phyloP scores from a whole-genome alignment of 2,888 invertebrate genomes.

The Drosophila demipolita region DNA sequence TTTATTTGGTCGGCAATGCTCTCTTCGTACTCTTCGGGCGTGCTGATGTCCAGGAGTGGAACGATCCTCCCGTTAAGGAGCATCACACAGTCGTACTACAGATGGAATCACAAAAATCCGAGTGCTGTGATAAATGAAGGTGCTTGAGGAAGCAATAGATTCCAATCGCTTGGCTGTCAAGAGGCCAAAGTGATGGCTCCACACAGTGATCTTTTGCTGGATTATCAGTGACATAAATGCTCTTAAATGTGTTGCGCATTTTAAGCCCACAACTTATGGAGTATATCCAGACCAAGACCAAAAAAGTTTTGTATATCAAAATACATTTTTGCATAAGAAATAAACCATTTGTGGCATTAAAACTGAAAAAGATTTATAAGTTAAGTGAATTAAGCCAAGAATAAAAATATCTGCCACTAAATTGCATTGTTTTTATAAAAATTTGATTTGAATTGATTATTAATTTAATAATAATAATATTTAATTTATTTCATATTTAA shows the following conservation, averaged over 20 bases:
- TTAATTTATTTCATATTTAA: background rate
- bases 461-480: no score
- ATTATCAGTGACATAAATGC: background rate
- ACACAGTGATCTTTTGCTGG: background rate
- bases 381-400: background rate
- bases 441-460: background rate
- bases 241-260: background rate
- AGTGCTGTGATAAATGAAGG: conserved; percentile 14
- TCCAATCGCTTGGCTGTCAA: background rate
- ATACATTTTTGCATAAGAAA: background rate
- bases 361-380: background rate
- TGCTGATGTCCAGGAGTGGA: conserved; percentile 90
- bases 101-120: conserved; percentile 69
- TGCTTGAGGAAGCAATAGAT: background rate
- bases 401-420: background rate
- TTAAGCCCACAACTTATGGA: background rate
- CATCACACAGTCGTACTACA: conserved; percentile 69
- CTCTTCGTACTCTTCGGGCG: conserved; percentile 90
- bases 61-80: conserved; percentile 85
- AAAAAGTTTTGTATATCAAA: background rate
- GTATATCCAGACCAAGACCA: background rate
- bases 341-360: background rate
- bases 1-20: conserved; percentile 89
- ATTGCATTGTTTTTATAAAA: background rate
- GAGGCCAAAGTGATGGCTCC: background rate